phyloP scores from a whole-genome alignment of 2,888 invertebrate species.

The Papilio elwesi region DNA sequence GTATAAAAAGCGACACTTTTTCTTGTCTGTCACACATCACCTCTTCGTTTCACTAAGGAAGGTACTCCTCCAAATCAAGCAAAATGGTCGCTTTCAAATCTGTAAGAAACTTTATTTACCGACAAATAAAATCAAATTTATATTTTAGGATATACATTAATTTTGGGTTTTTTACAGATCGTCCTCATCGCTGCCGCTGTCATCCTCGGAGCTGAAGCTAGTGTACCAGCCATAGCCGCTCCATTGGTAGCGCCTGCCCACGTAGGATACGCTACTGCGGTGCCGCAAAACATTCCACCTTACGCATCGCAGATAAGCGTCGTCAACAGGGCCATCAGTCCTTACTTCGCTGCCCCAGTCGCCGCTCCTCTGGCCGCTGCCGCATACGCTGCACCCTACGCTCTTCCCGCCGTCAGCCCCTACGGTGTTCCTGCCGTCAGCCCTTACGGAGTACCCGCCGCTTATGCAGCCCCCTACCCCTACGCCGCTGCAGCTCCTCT shows the following conservation, averaged over 20 bases:
- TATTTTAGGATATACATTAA: slow-evolving; percentile 10
- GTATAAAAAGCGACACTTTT: slow-evolving; percentile 76
- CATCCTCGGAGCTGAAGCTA: slow-evolving; percentile 66
- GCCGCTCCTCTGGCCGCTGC: slow-evolving; percentile 48
- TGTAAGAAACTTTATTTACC: slow-evolving; percentile 59
- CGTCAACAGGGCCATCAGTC: slow-evolving; percentile 73
- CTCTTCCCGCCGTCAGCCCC: slow-evolving; percentile 41
- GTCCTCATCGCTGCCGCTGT: slow-evolving; percentile 73
- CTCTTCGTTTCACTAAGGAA: slow-evolving; percentile 77
- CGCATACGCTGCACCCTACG: slow-evolving; percentile 46
- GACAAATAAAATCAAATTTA: background rate
- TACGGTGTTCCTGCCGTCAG: slow-evolving; percentile 40
- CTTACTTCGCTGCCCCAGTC: slow-evolving; percentile 65
- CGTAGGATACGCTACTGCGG: slow-evolving; percentile 82
- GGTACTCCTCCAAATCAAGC: slow-evolving; percentile 70
- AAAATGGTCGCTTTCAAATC: slow-evolving; percentile 81
- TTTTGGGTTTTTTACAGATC: slow-evolving; percentile 63
- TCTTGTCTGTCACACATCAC: slow-evolving; percentile 68
- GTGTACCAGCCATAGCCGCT: slow-evolving; percentile 63
- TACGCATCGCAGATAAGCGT: slow-evolving; percentile 86
- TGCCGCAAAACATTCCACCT: slow-evolving; percentile 86
- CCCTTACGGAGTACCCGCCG: slow-evolving; percentile 49
- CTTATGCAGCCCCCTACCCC: slow-evolving; percentile 53
- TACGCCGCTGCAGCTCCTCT: slow-evolving; percentile 57
- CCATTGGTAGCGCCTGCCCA: slow-evolving; percentile 82